phyloP scores from a whole-genome alignment of 2,797 vertebrate species.

The Tragopan temminckii region DNA sequence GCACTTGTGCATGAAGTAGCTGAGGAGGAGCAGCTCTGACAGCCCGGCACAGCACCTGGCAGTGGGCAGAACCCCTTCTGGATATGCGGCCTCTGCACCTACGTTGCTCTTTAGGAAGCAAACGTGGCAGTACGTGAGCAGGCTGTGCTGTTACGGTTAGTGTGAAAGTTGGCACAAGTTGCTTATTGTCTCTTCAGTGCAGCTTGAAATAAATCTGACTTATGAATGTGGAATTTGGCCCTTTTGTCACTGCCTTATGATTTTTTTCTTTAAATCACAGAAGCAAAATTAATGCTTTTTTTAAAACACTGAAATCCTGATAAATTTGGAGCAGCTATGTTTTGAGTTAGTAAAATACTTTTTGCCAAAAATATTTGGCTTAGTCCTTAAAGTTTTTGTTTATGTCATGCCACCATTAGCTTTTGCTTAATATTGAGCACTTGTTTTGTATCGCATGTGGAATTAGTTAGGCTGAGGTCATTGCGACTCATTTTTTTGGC shows the following conservation, averaged over 20 bases:
- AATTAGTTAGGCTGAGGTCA: neutral
- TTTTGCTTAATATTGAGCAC: neutral
- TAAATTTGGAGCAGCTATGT: neutral
- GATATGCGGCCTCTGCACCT: neutral
- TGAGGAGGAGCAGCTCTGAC: neutral
- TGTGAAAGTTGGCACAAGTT: neutral
- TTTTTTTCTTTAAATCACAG: neutral
- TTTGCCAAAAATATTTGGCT: neutral
- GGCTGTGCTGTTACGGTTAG: neutral
- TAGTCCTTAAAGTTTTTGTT: neutral
- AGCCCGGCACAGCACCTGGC: neutral
- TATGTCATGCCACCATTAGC: neutral
- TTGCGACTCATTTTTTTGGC: neutral
- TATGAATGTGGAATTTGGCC: neutral
- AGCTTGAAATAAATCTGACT: neutral
- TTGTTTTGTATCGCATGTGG: neutral
- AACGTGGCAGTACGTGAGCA: neutral
- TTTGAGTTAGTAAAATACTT: neutral
- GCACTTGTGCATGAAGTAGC: neutral
- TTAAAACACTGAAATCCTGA: neutral
- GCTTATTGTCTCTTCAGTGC: neutral
- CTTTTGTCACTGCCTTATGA: neutral
- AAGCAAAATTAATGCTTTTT: neutral
- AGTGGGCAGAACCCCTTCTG: neutral
- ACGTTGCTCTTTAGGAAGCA: neutral